Evolutionary conservation across 2,888 invertebrate species (phyloP), one percentile per base, ranked within the genome.

Genomic region (Xestia xanthographa): DNA sequence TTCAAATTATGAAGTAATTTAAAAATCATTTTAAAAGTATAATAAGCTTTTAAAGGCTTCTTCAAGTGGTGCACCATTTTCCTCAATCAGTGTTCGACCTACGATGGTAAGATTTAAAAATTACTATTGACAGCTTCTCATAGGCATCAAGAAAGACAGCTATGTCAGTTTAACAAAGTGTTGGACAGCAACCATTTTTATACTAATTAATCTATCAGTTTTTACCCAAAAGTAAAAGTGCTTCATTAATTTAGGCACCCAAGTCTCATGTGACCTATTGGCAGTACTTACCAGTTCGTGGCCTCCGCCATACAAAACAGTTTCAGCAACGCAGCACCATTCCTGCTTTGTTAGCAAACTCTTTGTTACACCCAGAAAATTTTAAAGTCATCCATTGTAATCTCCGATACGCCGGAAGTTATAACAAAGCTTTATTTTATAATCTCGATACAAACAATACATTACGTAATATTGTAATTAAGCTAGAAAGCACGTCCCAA

Each of bases 401-500:
- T 84, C 81, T 83, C 48, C 82, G 48, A 84, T 83, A 86, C 80
- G 58, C 80, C 85, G 85, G 86, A 88, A 85, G 79, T 88, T 80
- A 79, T 87, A 87, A 88, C 87, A 87, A 86, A 86, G 86, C 84
- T 84, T 84, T 83, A 82, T 85, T 82, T 84, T 83, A 80, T 87
- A 86, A 88, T 88, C 82, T 86, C 84, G 86, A 84, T 79, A 80
- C 86, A 86, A 91, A 90, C 88, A 90, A 91, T 88, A 86, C 75
- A 68, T 93, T 92, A 88, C 85, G 90, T 86, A 93, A 94, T 88
- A 88, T 84, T 79, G 83, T 88, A 91, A 93, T 93, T 92, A 92
- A 90, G 90, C 90, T 92, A 93, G 95, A 95, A 94, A 95, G 93
- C 92, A 86, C 82, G 53, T 76, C 63, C 66, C 74, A n/a, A 66